phyloP scores from a whole-genome alignment of 2,888 invertebrate species.

The Meta bourneti region DNA sequence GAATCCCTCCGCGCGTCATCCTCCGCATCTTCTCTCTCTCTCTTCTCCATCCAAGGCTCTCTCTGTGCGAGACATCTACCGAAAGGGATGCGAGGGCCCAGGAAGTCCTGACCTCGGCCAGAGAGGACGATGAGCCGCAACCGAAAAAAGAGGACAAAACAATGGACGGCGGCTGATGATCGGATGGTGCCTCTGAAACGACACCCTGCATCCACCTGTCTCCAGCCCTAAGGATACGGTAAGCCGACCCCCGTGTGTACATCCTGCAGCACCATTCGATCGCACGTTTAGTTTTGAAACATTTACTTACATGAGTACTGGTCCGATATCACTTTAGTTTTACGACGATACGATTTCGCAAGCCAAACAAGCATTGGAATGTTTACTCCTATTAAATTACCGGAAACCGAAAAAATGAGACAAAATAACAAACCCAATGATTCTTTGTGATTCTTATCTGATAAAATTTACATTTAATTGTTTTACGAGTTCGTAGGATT shows the following conservation, averaged over 20 bases:
- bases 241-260: not conserved
- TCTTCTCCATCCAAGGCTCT: conserved; percentile 26
- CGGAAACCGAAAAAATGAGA: too few species aligned
- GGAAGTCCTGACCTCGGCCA: conserved; percentile 36
- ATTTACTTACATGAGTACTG: too few species aligned
- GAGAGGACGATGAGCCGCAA: conserved; percentile 24
- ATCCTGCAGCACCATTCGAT: too few species aligned
- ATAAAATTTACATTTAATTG: too few species aligned
- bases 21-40: conserved; percentile 24
- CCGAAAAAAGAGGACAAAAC: conserved; percentile 62
- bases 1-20: conserved; percentile 36
- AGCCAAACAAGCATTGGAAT: too few species aligned
- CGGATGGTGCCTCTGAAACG: conserved; percentile 35
- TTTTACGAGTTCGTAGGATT: too few species aligned
- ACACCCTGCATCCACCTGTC: conserved; percentile 39
- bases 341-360: too few species aligned
- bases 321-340: too few species aligned
- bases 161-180: conserved; percentile 65
- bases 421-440: too few species aligned
- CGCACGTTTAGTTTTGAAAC: too few species aligned
- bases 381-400: too few species aligned
- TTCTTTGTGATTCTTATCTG: too few species aligned
- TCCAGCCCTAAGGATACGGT: conserved; percentile 50
- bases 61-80: not conserved
- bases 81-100: conserved; percentile 5